Evolutionary conservation across 1,140 invertebrate genomes (phyloP).

Genomic region (Tigriopus japonicus): DNA sequence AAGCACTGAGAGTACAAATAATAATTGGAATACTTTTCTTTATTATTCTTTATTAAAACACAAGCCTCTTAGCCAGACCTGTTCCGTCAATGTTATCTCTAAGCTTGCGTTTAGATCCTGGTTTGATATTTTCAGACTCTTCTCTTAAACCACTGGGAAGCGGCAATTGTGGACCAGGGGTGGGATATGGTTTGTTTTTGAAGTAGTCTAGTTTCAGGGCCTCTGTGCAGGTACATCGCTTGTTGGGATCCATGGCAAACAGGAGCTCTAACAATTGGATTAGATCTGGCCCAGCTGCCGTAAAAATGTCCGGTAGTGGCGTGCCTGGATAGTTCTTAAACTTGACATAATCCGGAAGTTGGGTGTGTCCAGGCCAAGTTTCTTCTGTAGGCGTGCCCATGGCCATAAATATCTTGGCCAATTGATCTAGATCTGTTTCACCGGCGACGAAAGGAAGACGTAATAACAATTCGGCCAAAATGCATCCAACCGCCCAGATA

Average conservation of each 20-base stretch:
- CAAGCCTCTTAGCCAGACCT: background rate
- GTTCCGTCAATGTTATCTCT: constrained; percentile 43
- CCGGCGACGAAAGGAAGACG: constrained; percentile 84
- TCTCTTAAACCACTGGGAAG: constrained; percentile 41
- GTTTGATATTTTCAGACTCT: constrained; percentile 37
- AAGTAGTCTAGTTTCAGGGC: constrained; percentile 65
- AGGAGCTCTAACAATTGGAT: constrained; percentile 58
- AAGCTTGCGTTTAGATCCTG: constrained; percentile 50
- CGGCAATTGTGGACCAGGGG: constrained; percentile 55
- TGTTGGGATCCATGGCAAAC: constrained; percentile 62
- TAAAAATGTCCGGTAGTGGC: constrained; percentile 78
- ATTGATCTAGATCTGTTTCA: constrained; percentile 88
- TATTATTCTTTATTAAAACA: background rate
- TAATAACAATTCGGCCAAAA: constrained; percentile 81
- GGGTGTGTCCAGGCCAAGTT: constrained; percentile 70
- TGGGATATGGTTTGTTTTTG: constrained; percentile 73
- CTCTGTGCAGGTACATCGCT: constrained; percentile 57
- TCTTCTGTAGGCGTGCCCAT: constrained; percentile 78
- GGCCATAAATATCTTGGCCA: constrained; percentile 81
- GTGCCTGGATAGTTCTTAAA: constrained; percentile 71
- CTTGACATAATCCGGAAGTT: constrained; percentile 74
- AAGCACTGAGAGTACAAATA: no score
- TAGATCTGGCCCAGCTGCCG: constrained; percentile 83
- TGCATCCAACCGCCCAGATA: constrained; percentile 97
- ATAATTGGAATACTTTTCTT: no score